Evolutionary conservation across 2,113 vertebrate genomes (phyloP).

Genomic region (Cyprinodon tularosa): DNA sequence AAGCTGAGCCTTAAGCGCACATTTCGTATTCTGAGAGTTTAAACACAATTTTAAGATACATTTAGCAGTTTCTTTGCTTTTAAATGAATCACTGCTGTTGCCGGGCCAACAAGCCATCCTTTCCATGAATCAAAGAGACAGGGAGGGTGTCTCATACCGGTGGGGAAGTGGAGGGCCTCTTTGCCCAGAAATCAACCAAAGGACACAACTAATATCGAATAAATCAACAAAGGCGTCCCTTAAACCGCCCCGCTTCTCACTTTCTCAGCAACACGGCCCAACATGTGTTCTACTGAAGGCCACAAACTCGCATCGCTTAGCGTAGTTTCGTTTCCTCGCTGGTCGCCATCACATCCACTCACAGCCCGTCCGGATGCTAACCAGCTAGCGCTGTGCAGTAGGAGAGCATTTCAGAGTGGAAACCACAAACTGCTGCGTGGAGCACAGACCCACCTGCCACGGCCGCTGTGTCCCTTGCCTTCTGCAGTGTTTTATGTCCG

Average conservation of each 20-base stretch:
- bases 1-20: not conserved
- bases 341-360: slow-evolving; percentile 72
- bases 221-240: not conserved
- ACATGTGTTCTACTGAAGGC: not conserved
- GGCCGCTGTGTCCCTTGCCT: slow-evolving; percentile 65
- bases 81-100: slow-evolving; percentile 15
- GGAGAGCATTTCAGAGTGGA: not conserved
- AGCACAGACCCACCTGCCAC: slow-evolving; percentile 69
- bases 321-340: slow-evolving; percentile 63
- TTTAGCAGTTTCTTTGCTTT: not conserved
- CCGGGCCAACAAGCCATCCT: slow-evolving; percentile 40
- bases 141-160: slow-evolving; percentile 56
- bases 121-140: slow-evolving; percentile 36
- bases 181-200: slow-evolving; percentile 39
- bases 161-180: slow-evolving; percentile 47
- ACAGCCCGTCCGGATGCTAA: slow-evolving; percentile 48
- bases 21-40: not conserved
- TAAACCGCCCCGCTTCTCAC: not conserved
- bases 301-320: slow-evolving; percentile 31
- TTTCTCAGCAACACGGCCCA: accelerated
- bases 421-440: not conserved
- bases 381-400: slow-evolving; percentile 44
- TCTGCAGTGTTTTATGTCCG: slow-evolving; percentile 13
- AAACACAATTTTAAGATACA: not conserved
- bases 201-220: not conserved